Conservation (phyloP, 2,888 invertebrate genomes). For the Heterodera filipjevi region DNA sequence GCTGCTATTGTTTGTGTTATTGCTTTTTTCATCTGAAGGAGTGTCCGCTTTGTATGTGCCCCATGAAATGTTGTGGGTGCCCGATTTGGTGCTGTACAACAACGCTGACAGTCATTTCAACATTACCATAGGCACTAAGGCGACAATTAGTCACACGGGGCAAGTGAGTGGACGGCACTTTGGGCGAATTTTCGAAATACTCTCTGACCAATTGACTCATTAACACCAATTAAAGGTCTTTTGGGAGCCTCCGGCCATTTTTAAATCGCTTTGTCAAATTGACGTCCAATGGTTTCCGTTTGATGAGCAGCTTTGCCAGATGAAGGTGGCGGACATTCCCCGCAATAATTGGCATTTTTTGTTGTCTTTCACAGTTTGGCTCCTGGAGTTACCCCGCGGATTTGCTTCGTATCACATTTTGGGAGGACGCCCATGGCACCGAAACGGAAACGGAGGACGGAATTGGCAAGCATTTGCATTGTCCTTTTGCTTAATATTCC, state of each 20-base stretch:
- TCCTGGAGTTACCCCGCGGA: slow-evolving; percentile 51
- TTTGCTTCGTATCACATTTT: slow-evolving; percentile 33
- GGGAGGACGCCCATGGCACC: slow-evolving; percentile 12
- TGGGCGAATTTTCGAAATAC: too few species aligned
- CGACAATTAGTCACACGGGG: slow-evolving; percentile 80
- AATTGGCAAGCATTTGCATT: slow-evolving; percentile 1
- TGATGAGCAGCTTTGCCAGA: slow-evolving; percentile 48
- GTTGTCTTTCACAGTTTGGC: slow-evolving; percentile 40
- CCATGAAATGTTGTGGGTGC: slow-evolving; percentile 69
- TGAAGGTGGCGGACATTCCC: slow-evolving; percentile 45
- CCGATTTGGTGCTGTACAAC: slow-evolving; percentile 69
- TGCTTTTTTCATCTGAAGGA: background rate
- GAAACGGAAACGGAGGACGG: slow-evolving; percentile 1
- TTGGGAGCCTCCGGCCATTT: slow-evolving; percentile 89
- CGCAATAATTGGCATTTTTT: slow-evolving; percentile 20
- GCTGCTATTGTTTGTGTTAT: background rate
- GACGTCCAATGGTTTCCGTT: slow-evolving; percentile 66
- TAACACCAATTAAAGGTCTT: slow-evolving; percentile 27
- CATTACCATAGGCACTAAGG: slow-evolving; percentile 91
- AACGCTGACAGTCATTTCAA: slow-evolving; percentile 83
- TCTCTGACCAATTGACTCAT: background rate
- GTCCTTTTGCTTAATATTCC: background rate
- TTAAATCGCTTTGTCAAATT: slow-evolving; percentile 77
- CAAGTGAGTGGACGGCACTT: slow-evolving; percentile 48
- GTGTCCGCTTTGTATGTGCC: slow-evolving; percentile 68